phyloP scores from a whole-genome alignment of 2,888 invertebrate species.

The Aquatica leii region DNA sequence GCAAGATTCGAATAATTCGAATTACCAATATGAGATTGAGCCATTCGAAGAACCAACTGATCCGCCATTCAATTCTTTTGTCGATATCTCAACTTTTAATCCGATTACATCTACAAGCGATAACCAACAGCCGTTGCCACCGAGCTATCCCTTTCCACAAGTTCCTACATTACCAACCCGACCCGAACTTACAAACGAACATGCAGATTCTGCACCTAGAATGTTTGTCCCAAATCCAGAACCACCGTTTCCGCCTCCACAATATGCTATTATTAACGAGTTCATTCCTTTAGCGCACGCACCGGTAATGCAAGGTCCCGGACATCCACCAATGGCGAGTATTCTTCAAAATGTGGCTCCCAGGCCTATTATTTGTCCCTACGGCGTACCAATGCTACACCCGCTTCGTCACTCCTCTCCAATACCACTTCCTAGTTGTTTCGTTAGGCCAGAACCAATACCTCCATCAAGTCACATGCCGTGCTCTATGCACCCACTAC shows the following conservation, averaged over 20 bases:
- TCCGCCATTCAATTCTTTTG: slow-evolving; percentile 17
- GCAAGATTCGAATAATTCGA: slow-evolving; percentile 16
- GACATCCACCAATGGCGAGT: slow-evolving; percentile 8
- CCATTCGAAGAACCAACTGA: slow-evolving; percentile 29
- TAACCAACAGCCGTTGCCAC: slow-evolving; percentile 10
- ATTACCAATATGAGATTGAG: slow-evolving; percentile 22
- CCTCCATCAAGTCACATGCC: slow-evolving; percentile 14
- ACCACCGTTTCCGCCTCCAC: neutral
- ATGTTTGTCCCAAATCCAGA: slow-evolving; percentile 12
- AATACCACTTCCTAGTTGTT: slow-evolving; percentile 14
- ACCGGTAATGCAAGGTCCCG: neutral
- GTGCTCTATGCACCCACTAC: slow-evolving; percentile 13
- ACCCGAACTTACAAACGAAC: slow-evolving; percentile 19
- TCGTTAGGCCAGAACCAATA: slow-evolving; percentile 4
- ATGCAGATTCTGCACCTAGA: slow-evolving; percentile 12
- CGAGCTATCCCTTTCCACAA: slow-evolving; percentile 9
- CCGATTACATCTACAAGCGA: slow-evolving; percentile 14
- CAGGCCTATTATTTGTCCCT: slow-evolving; percentile 6
- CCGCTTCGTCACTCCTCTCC: slow-evolving; percentile 12
- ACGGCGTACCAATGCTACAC: slow-evolving; percentile 14
- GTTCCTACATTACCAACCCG: slow-evolving; percentile 23
- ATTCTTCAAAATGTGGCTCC: slow-evolving; percentile 12
- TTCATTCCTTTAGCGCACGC: neutral
- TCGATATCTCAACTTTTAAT: slow-evolving; percentile 25
- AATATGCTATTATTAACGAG: neutral